Percentiles rank a stretch among this genome's conserved stretches.
Conservation (phyloP, 2,113 vertebrate genomes). For the Columba livia region DNA sequence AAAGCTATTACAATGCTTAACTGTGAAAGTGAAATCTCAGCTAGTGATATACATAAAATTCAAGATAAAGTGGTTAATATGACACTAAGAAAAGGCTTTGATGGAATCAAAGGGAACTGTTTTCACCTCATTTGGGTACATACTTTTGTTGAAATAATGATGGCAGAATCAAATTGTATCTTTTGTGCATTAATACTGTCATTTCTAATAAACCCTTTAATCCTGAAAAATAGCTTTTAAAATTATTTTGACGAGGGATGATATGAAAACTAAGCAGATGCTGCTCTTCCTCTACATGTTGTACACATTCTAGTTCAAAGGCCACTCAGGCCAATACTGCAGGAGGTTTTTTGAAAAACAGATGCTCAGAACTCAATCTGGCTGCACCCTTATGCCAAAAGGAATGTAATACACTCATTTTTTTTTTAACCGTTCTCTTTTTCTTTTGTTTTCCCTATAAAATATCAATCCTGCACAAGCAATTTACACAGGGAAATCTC, state of each 20-base stretch:
- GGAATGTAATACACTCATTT: neutral
- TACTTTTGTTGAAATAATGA: neutral
- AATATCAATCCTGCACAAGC: neutral
- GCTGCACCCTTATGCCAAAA: neutral
- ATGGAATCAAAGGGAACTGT: neutral
- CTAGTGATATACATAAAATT: neutral
- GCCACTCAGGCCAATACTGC: neutral
- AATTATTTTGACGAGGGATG: neutral
- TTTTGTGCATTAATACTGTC: neutral
- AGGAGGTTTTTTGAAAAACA: slow-evolving; percentile 1
- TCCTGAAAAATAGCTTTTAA: neutral
- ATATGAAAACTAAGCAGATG: neutral
- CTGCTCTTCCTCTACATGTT: neutral
- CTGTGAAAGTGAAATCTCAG: slow-evolving; percentile 18
- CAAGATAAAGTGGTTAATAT: slow-evolving; percentile 29
- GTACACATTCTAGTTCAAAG: neutral
- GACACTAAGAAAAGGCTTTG: slow-evolving; percentile 14
- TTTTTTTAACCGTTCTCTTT: neutral
- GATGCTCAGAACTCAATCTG: neutral
- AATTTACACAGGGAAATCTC: neutral
- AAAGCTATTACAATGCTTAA: slow-evolving; percentile 11
- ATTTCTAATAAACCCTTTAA: neutral
- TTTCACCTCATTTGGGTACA: neutral
- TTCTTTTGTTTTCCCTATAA: neutral
- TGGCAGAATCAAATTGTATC: neutral